A percentile compares a stretch with the other conserved stretches of the same genome.
These are phyloP conservation scores for Dasysyrphus albostriatus DNA, from an alignment of 2,888 invertebrate genomes.

Conservation along the genomic window DNA sequence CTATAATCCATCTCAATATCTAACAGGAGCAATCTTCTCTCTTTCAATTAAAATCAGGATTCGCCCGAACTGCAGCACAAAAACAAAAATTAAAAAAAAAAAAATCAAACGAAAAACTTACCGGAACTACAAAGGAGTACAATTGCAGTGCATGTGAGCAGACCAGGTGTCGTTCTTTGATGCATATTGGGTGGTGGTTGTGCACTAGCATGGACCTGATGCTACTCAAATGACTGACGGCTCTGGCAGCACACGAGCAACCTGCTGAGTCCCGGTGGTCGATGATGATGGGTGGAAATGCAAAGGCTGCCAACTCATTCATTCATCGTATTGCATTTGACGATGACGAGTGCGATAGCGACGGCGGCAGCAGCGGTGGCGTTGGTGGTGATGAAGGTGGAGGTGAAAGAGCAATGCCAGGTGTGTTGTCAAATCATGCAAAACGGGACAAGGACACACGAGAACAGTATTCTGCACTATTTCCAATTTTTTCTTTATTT, in stretches of 20 bases:
- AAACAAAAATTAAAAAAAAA: background rate
- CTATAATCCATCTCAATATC: slow-evolving; percentile 16
- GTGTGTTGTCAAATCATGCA: slow-evolving; percentile 75
- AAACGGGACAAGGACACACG: slow-evolving; percentile 74
- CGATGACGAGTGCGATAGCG: slow-evolving; percentile 30
- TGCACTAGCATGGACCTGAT: slow-evolving; percentile 54
- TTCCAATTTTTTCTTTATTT: slow-evolving; percentile 46
- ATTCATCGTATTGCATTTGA: slow-evolving; percentile 62
- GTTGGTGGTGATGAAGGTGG: background rate
- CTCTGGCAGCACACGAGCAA: slow-evolving; percentile 54
- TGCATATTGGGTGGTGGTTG: slow-evolving; percentile 65
- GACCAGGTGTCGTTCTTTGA: slow-evolving; percentile 80
- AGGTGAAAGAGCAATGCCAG: slow-evolving; percentile 50
- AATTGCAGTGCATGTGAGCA: slow-evolving; percentile 84
- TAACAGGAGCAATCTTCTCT: slow-evolving; percentile 52
- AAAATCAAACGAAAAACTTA: slow-evolving; percentile 78
- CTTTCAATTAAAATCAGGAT: slow-evolving; percentile 67
- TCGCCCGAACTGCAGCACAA: background rate
- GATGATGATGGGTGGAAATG: slow-evolving; percentile 62
- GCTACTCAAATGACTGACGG: slow-evolving; percentile 71
- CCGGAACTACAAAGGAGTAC: slow-evolving; percentile 84
- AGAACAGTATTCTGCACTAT: slow-evolving; percentile 75
- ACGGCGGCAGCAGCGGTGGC: background rate
- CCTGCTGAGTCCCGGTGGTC: slow-evolving; percentile 32
- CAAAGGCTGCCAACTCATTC: slow-evolving; percentile 63